Evolutionary conservation across 2,113 vertebrate genomes (phyloP).

Genomic region (Ursus arctos): DNA sequence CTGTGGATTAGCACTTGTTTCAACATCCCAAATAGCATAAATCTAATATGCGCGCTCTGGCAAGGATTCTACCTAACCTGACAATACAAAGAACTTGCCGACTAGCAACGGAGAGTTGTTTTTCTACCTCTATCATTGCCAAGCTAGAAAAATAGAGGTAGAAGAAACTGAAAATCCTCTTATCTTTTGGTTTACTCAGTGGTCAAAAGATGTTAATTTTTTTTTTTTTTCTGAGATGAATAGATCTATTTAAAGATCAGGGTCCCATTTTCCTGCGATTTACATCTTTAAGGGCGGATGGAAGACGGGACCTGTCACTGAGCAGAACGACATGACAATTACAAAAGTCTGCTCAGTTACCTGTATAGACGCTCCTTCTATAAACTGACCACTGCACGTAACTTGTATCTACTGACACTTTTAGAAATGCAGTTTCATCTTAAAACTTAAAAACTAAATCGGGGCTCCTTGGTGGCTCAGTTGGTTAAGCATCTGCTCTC

Average conservation of each 20-base stretch:
- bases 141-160: constrained; percentile 22
- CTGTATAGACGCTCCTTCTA: background rate
- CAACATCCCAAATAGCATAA: constrained; percentile 34
- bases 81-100: background rate
- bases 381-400: background rate
- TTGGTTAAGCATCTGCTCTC: background rate
- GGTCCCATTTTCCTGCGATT: background rate
- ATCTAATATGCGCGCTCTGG: background rate
- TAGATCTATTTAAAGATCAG: background rate
- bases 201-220: background rate
- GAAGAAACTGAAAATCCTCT: background rate
- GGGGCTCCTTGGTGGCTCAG: background rate
- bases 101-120: background rate
- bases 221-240: background rate
- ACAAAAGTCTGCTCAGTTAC: background rate
- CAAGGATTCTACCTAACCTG: constrained; percentile 47
- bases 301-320: background rate
- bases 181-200: constrained; percentile 8
- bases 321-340: background rate
- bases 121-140: constrained; percentile 38
- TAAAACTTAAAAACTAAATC: background rate
- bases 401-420: background rate
- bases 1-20: constrained; percentile 44
- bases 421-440: background rate
- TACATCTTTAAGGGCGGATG: background rate